Evolutionary conservation across 2,797 vertebrate genomes (phyloP).

Genomic region (Xenentodon cancila): DNA sequence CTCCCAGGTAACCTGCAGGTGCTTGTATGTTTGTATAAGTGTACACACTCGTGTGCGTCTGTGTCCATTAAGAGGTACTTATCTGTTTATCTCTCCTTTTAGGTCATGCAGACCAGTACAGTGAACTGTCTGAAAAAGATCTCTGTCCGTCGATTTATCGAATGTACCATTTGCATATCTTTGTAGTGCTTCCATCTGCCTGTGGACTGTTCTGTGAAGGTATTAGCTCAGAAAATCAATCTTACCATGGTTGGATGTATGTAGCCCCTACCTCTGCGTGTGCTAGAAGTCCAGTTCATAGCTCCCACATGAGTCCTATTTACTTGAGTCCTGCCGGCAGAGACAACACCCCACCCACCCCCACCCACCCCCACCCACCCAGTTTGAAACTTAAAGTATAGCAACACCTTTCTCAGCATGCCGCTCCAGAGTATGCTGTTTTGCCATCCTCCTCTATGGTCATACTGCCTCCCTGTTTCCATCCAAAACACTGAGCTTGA

Average conservation of each 20-base stretch:
- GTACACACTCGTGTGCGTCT: conserved; percentile 59
- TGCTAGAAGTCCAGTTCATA: conserved; percentile 69
- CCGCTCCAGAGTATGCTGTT: conserved; percentile 45
- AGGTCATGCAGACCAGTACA: conserved; percentile 77
- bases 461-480: conserved; percentile 55
- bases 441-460: conserved; percentile 60
- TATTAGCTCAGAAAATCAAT: conserved; percentile 86
- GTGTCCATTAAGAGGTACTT: conserved; percentile 83
- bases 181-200: conserved; percentile 86
- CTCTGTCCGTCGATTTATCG: conserved; percentile 83
- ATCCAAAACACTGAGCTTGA: conserved; percentile 62
- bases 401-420: conserved; percentile 62
- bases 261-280: conserved; percentile 66
- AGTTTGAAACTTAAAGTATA: conserved; percentile 64
- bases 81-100: conserved; percentile 84
- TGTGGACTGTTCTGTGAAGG: conserved; percentile 83
- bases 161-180: conserved; percentile 86
- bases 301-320: conserved; percentile 71
- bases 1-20: conserved; percentile 61
- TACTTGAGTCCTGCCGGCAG: conserved; percentile 68
- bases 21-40: conserved; percentile 57
- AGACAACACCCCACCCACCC: conserved; percentile 34
- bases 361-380: conserved; percentile 52
- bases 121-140: conserved; percentile 82
- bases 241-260: conserved; percentile 77